These are phyloP conservation scores for Lytechinus pictus DNA, from an alignment of 35 echinoderm and acorn worm genomes.

Conservation along the genomic window DNA sequence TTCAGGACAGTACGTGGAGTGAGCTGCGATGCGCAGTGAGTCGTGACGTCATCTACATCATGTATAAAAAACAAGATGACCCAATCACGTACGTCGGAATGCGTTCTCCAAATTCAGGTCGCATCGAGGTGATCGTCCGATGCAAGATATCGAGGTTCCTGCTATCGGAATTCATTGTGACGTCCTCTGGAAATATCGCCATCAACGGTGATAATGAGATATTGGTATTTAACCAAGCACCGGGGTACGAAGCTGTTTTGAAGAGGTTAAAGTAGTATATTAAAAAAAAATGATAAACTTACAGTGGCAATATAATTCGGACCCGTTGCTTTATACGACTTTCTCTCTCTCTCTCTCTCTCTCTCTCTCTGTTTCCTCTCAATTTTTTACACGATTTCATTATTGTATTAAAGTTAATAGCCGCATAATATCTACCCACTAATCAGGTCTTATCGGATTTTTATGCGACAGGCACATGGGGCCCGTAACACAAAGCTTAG, in stretches of 20 bases:
- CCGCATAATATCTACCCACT: no score
- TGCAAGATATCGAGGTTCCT: conserved; percentile 48
- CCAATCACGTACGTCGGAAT: neutral
- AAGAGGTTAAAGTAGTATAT: neutral
- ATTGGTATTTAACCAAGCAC: neutral
- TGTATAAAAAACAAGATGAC: conserved; percentile 30
- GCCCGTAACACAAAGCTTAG: no score
- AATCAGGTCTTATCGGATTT: no score
- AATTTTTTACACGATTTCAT: no score
- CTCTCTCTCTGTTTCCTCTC: no score
- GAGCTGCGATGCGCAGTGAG: conserved; percentile 30
- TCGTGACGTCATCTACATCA: conserved; percentile 25
- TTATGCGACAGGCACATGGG: no score
- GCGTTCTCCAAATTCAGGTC: neutral
- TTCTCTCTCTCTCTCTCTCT: no score
- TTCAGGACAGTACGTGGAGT: neutral
- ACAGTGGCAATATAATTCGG: neutral
- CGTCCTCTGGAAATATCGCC: neutral
- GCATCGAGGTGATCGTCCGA: conserved; percentile 5
- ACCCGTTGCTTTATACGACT: no score
- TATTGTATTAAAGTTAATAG: no score
- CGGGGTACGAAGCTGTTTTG: conserved; percentile 15
- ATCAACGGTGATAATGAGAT: conserved; percentile 49
- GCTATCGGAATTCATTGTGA: conserved; percentile 38
- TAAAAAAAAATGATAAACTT: neutral